These are phyloP conservation scores for Laticauda laticaudata DNA, from an alignment of 2,113 vertebrate genomes.

Conservation along the genomic window DNA sequence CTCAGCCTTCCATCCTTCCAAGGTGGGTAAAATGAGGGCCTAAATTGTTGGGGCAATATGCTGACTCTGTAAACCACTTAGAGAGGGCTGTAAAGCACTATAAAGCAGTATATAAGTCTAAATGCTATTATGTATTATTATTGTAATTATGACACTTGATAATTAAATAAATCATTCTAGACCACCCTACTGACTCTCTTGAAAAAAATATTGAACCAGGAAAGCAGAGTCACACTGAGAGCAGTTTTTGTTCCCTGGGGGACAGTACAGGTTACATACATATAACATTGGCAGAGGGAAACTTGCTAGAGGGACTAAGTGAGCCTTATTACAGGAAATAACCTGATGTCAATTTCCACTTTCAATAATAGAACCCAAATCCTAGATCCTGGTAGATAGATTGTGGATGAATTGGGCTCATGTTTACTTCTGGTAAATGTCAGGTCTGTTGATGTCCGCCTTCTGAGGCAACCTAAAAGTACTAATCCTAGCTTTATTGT, in stretches of 20 bases:
- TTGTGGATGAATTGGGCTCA: neutral
- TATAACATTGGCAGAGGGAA: neutral
- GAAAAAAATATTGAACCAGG: neutral
- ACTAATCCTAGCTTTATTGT: neutral
- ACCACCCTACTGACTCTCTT: neutral
- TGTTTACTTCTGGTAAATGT: neutral
- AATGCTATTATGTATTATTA: neutral
- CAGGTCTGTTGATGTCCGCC: neutral
- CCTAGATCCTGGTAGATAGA: neutral
- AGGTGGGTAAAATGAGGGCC: no score
- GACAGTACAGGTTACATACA: neutral
- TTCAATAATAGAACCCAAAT: neutral
- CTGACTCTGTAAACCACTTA: no score
- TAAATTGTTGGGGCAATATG: no score
- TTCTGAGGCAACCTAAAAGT: neutral
- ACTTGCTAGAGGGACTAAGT: neutral
- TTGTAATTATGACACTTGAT: neutral
- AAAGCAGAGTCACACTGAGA: neutral
- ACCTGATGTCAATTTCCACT: neutral
- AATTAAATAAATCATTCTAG: neutral
- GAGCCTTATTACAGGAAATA: neutral
- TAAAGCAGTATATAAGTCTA: no score
- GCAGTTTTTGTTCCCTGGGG: neutral
- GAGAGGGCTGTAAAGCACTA: no score
- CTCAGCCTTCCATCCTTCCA: no score